phyloP scores from a whole-genome alignment of 2,113 vertebrate species.

The Coptodon bakossiorum region DNA sequence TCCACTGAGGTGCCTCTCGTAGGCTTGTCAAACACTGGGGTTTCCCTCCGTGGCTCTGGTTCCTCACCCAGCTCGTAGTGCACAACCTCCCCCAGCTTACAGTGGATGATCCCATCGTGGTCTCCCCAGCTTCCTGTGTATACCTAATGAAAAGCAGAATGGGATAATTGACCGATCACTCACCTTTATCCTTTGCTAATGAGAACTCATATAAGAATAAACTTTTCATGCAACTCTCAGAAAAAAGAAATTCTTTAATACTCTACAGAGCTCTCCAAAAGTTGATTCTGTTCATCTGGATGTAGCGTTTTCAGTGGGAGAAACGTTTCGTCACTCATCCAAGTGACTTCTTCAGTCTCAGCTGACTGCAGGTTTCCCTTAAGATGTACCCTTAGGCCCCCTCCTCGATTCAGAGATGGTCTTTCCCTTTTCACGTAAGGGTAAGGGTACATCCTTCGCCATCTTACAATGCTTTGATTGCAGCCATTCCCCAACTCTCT shows the following conservation, averaged over 20 bases:
- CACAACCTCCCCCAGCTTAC: conserved; percentile 84
- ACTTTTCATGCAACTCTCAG: neutral
- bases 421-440: neutral
- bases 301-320: neutral
- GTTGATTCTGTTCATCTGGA: neutral
- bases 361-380: neutral
- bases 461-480: neutral
- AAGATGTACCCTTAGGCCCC: neutral
- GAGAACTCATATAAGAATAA: neutral
- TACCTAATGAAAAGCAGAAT: conserved; percentile 65
- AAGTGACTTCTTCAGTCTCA: neutral
- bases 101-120: conserved; percentile 88
- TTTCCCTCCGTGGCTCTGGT: conserved; percentile 85
- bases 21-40: conserved; percentile 88
- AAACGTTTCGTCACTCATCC: neutral
- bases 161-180: neutral
- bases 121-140: conserved; percentile 96
- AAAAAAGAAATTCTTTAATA: neutral
- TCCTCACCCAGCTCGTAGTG: conserved; percentile 87
- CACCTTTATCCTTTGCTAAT: neutral
- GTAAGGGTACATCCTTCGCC: neutral
- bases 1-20: conserved; percentile 95
- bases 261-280: neutral
- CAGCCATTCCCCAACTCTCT: neutral
- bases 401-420: neutral